Conservation (phyloP, 2,797 vertebrate genomes). For the Myotis vivesi region DNA sequence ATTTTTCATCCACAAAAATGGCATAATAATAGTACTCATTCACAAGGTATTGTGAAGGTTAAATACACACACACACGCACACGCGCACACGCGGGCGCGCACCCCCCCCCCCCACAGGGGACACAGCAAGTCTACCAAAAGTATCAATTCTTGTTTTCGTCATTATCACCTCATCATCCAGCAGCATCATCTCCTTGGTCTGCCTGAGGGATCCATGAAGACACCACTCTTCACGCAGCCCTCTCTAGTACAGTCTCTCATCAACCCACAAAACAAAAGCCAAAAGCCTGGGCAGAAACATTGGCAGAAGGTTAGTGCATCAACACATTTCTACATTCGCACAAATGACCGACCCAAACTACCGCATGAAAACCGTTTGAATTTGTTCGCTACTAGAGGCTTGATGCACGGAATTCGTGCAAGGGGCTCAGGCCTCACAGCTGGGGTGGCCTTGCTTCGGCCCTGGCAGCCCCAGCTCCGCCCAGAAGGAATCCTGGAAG, state of each 20-base stretch:
- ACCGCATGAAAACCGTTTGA: neutral
- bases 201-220: neutral
- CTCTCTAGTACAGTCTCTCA: neutral
- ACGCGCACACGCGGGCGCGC: too few relatives aligned
- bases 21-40: neutral
- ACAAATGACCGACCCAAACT: neutral
- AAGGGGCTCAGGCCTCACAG: too few relatives aligned
- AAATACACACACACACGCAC: too few relatives aligned
- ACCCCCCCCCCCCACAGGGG: neutral
- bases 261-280: neutral
- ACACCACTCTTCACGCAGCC: neutral
- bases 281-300: neutral
- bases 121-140: neutral
- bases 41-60: neutral
- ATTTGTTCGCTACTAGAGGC: neutral
- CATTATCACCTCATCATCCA: neutral
- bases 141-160: neutral
- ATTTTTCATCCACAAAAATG: neutral
- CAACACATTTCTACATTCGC: neutral
- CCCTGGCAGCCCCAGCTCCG: too few relatives aligned
- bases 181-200: neutral
- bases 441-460: too few relatives aligned
- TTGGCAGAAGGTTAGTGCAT: neutral
- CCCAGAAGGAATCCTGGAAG: too few relatives aligned
- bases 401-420: too few relatives aligned